phyloP scores from a whole-genome alignment of 2,797 vertebrate genomes.

The Cynopterus sphinx region DNA sequence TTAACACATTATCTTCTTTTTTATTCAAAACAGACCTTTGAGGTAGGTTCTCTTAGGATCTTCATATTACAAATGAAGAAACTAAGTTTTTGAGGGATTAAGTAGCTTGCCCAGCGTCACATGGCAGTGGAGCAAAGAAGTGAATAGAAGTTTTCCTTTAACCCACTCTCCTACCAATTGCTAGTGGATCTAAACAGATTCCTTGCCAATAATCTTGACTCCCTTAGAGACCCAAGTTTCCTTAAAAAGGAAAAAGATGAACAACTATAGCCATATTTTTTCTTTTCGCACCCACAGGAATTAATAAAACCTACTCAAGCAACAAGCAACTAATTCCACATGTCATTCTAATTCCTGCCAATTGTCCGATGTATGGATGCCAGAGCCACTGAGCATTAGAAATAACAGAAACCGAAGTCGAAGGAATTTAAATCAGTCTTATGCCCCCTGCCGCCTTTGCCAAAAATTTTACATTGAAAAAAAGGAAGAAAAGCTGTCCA shows the following conservation, averaged over 20 bases:
- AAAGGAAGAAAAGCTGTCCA: not conserved
- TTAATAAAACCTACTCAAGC: not conserved
- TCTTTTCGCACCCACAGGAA: not conserved
- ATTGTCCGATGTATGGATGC: not conserved
- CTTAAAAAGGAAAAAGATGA: not conserved
- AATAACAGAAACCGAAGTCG: not conserved
- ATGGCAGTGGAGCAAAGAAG: not conserved
- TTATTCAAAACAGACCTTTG: not conserved
- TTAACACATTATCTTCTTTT: not conserved
- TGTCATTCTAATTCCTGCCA: not conserved
- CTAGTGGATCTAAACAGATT: not conserved
- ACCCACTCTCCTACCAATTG: not conserved
- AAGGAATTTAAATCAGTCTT: not conserved
- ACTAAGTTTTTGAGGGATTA: not conserved
- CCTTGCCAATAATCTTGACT: not conserved
- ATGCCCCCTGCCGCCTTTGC: not conserved
- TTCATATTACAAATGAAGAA: not conserved
- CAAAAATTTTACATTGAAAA: constrained; percentile 15
- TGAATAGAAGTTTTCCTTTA: not conserved
- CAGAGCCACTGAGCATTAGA: not conserved
- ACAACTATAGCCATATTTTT: not conserved
- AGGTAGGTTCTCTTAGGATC: not conserved
- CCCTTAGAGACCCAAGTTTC: not conserved
- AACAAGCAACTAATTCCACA: not conserved
- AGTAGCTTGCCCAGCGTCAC: not conserved